Evolutionary conservation across 1,140 invertebrate genomes (phyloP).

Genomic region (Panagrolaimus sp.): DNA sequence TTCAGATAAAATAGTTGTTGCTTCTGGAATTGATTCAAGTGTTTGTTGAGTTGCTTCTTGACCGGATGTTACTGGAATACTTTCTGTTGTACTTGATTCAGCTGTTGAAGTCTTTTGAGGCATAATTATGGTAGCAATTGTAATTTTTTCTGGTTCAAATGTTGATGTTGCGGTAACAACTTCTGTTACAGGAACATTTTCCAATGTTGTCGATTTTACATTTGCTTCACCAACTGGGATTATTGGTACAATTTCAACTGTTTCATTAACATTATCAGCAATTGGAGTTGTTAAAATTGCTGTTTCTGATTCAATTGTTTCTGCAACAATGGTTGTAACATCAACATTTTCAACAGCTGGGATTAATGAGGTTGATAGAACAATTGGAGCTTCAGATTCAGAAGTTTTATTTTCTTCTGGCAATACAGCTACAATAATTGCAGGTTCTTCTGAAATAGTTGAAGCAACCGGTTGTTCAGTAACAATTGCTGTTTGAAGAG

Average conservation of each 20-base stretch:
- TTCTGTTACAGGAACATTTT: background rate
- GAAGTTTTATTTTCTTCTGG: background rate
- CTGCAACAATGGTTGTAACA: background rate
- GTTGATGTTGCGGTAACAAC: background rate
- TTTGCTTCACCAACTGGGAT: background rate
- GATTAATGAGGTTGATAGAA: background rate
- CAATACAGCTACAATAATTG: background rate
- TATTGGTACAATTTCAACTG: background rate
- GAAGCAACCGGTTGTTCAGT: background rate
- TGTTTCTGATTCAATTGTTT: background rate
- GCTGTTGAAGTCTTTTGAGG: background rate
- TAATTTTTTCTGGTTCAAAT: background rate
- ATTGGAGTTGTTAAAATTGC: background rate
- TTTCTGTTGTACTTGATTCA: background rate
- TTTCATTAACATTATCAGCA: background rate
- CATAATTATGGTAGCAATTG: background rate
- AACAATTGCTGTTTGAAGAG: background rate
- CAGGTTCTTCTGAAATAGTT: background rate
- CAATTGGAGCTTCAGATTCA: background rate
- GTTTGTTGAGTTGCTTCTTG: background rate
- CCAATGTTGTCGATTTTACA: background rate
- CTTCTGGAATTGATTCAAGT: background rate
- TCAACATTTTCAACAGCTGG: background rate
- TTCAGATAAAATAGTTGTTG: background rate
- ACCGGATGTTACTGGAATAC: background rate